phyloP scores from a whole-genome alignment of 2,888 invertebrate species.

The Camponotus fellah region DNA sequence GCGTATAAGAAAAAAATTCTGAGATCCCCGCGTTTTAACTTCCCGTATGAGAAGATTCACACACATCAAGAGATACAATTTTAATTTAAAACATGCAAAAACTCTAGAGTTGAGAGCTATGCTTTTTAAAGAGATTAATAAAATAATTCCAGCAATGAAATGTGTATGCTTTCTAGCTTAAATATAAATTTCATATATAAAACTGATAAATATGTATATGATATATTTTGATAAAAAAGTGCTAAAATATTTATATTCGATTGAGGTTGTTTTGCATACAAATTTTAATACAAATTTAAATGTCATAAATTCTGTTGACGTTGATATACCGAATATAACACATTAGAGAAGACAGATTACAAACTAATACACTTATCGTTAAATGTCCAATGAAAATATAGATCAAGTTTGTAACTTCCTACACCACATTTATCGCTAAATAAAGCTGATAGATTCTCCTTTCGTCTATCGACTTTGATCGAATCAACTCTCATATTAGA shows the following conservation, averaged over 20 bases:
- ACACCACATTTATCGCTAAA: conserved; percentile 14
- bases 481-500: conserved; percentile 33
- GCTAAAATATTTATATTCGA: neutral
- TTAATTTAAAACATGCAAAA: conserved; percentile 33
- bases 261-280: neutral
- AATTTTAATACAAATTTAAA: neutral
- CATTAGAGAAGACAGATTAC: neutral
- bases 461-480: conserved; percentile 20
- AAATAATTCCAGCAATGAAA: neutral
- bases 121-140: neutral
- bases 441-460: conserved; percentile 1
- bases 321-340: neutral
- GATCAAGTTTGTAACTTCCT: neutral
- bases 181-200: neutral
- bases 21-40: neutral
- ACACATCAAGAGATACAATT: conserved; percentile 14
- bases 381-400: neutral
- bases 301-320: neutral
- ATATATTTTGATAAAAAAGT: neutral
- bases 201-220: neutral
- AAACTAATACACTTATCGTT: neutral
- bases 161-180: neutral
- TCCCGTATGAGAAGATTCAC: conserved; percentile 10
- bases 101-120: neutral
- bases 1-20: conserved; percentile 31